Conservation (phyloP, 2,113 vertebrate genomes). For the Gadus chalcogrammus region DNA sequence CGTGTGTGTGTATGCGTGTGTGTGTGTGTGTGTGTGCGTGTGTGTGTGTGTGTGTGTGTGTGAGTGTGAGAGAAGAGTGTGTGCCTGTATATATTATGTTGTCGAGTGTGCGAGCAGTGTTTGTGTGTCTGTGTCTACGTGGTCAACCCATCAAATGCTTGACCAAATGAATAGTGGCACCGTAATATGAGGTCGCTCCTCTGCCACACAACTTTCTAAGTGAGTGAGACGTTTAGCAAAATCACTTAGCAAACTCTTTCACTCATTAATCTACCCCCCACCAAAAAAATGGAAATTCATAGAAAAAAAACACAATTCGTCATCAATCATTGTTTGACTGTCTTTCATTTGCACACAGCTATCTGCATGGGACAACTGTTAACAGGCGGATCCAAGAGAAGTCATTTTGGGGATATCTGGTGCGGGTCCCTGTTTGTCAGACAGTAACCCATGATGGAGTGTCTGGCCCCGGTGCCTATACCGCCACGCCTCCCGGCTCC, state of each 20-base stretch:
- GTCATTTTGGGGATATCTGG: neutral
- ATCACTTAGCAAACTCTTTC: constrained; percentile 31
- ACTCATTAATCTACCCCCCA: too few relatives aligned
- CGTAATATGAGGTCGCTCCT: constrained; percentile 28
- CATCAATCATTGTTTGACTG: too few relatives aligned
- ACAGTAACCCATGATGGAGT: constrained; percentile 54
- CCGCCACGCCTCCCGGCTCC: constrained; percentile 62
- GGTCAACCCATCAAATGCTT: constrained; percentile 55
- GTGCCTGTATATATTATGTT: neutral
- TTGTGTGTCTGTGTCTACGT: constrained; percentile 40
- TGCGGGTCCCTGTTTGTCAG: constrained; percentile 38
- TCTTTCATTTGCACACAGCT: constrained; percentile 2
- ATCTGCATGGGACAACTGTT: neutral
- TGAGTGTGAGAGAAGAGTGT: neutral
- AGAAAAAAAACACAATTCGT: too few relatives aligned
- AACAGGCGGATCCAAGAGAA: neutral
- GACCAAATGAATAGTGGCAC: constrained; percentile 47
- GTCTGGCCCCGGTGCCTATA: constrained; percentile 49
- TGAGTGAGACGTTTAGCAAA: neutral
- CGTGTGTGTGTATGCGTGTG: neutral
- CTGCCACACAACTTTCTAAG: constrained; percentile 25
- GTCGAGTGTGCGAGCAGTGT: too few relatives aligned
- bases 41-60: constrained; percentile 16
- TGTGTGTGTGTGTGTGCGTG: constrained; percentile 14
- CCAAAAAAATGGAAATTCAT: too few relatives aligned